Base-by-base conservation (phyloP, 2,113 vertebrate genomes). In the Macquaria ambigua region DNA sequence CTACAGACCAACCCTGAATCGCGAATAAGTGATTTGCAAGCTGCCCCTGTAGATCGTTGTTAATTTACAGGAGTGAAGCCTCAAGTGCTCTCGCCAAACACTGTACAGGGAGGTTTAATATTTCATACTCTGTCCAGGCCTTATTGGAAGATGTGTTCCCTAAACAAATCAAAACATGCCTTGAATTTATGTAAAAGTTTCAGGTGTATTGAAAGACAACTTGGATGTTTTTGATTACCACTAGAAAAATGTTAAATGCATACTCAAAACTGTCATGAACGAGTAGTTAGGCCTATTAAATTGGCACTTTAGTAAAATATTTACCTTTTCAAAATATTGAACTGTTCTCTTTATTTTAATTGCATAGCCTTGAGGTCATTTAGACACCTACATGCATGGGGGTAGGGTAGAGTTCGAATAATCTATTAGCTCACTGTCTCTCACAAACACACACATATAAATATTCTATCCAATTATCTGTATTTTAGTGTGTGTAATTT, bases 361-460 rank as follows among this genome's bases (percentile, higher is more conserved):
- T 88, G 82, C 89, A 89, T 84, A 86, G 75, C 66, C 61, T 50
- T 63, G 64, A 86, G 56, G 72, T 84, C 75, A 79, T 83, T 34
- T 52, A 80, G 67, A 87, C 79, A 82, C 52, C 25, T 70, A n/a
- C 46, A n/a, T 12, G 37, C 71, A 63, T 48, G n/a, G 56, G 74
- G 72, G 56, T 52, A 28, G 74, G 72, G 56, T 52, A 28, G 56
- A 69, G 76, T 81, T 50, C 62, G 25, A 84, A 80, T 89, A 64
- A 69, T 52, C 58, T 55, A 48, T 82, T 86, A 59, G 55, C 69
- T 61, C 46, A 6, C 50, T 37, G 70, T 58, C 25, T 56, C 58
- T 50, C 55, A 71, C 31, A 72, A 56, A 53, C 28, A 77, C n/a
- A 73, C 28, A 39, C 4, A 1, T 34, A 34, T 10, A 77, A 48